Evolutionary conservation across 2,113 vertebrate species (phyloP), one percentile per base, ranked within the genome.

Genomic region (Sprattus sprattus): DNA sequence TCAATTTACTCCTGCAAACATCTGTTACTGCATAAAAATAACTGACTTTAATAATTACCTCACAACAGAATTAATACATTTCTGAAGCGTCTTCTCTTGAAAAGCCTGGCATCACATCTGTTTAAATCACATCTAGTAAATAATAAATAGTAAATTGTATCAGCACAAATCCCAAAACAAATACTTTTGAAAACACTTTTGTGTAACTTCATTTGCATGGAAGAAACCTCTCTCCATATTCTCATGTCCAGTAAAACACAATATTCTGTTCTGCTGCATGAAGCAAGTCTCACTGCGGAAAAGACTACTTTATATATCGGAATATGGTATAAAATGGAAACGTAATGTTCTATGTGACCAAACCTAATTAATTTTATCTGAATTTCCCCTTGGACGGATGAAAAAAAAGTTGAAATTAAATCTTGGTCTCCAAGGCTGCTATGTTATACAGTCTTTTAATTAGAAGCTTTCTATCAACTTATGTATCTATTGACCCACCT

Each of bases 311-410:
- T 78, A 44, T 13, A 44, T 78, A 5, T 39, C 45, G 81, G 83
- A 86, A 57, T 52, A 11, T 45, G 45, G 78, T 54, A 52, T 81
- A 25, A 67, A 88, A 87, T 18, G 60, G 54, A 87, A 83, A 75
- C 78, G 82, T 82, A 81, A 85, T 85, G 84, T 81, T 39, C 20
- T 81, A 81, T 81, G 84, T 81, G 84, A 16, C 39, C 45, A 80
- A 85, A 88, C 78, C 82, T 86, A 88, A 90, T 90, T 90, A 90
- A 88, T 85, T 82, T 90, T 85, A 90, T 90, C 89, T 88, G 78
- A 57, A 47, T 87, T 89, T 85, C 87, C 81, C 87, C 85, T 82
- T 82, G 87, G 85, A 81, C 85, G 81, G 83, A 90, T 82, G 87
- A 88, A 83, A 75, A 78, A 54, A 47, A 82, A 87, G 39, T 28